A percentile compares a stretch with the other conserved stretches of the same genome.
These are phyloP conservation scores for Centropristis striata DNA, from an alignment of 2,113 vertebrate genomes.

Conservation along the genomic window DNA sequence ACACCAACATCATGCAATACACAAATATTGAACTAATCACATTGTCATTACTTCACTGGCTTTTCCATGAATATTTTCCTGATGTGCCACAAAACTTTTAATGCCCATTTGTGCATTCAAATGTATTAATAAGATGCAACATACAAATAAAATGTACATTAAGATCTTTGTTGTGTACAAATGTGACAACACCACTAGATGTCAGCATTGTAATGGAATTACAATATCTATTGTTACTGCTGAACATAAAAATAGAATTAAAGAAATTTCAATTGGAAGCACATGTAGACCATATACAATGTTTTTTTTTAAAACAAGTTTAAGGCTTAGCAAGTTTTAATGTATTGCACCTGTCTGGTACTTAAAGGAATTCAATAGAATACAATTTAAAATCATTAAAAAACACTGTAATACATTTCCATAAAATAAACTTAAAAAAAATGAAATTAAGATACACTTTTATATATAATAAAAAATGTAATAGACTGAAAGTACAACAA, in stretches of 20 bases:
- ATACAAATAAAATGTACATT: background rate
- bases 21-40: conserved; percentile 62
- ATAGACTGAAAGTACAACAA: background rate
- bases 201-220: conserved; percentile 74
- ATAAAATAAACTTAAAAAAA: background rate
- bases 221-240: background rate
- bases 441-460: background rate
- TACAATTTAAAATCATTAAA: background rate
- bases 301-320: background rate
- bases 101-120: conserved; percentile 26
- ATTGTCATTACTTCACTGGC: conserved; percentile 65
- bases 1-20: conserved; percentile 48
- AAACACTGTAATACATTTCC: background rate
- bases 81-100: conserved; percentile 13
- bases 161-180: conserved; percentile 24
- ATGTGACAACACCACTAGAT: conserved; percentile 75
- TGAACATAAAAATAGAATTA: background rate
- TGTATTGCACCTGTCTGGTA: too few species aligned
- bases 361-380: background rate
- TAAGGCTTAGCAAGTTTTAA: too few species aligned
- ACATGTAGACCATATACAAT: background rate
- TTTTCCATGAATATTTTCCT: conserved; percentile 61
- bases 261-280: background rate
- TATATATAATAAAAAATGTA: background rate
- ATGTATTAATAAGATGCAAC: background rate